Evolutionary conservation across 2,113 vertebrate genomes (phyloP).

Genomic region (Atractosteus spatula): DNA sequence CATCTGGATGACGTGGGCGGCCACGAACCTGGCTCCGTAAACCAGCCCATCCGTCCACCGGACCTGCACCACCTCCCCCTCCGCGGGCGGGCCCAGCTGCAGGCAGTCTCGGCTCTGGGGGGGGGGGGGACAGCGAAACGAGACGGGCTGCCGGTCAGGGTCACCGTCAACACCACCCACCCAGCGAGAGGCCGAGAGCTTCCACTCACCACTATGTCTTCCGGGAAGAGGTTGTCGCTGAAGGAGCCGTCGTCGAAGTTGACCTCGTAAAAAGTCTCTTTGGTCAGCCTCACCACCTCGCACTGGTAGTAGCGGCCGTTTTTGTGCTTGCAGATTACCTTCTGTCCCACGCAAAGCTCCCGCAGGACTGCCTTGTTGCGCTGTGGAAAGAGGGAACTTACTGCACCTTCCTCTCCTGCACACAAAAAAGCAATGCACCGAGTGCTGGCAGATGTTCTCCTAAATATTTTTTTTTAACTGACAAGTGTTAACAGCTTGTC

Average conservation of each 20-base stretch:
- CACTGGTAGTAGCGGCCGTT: constrained; percentile 97
- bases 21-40: constrained; percentile 92
- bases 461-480: no score
- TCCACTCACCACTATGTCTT: constrained; percentile 89
- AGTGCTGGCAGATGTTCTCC: no score
- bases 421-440: no score
- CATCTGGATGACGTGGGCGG: constrained; percentile 92
- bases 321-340: constrained; percentile 96
- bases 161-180: neutral
- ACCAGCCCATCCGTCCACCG: constrained; percentile 93
- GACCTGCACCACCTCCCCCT: constrained; percentile 87
- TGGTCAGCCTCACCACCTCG: constrained; percentile 88
- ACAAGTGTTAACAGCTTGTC: no score
- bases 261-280: constrained; percentile 96
- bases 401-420: neutral
- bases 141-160: no score
- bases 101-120: constrained; percentile 87
- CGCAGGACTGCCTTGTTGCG: constrained; percentile 84
- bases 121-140: no score
- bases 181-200: neutral
- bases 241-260: constrained; percentile 97
- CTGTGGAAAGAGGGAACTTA: constrained; percentile 43
- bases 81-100: constrained; percentile 79
- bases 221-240: constrained; percentile 94
- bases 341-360: constrained; percentile 87